Evolutionary conservation across 2,888 invertebrate genomes (phyloP).

Genomic region (Eupithecia abbreviata): DNA sequence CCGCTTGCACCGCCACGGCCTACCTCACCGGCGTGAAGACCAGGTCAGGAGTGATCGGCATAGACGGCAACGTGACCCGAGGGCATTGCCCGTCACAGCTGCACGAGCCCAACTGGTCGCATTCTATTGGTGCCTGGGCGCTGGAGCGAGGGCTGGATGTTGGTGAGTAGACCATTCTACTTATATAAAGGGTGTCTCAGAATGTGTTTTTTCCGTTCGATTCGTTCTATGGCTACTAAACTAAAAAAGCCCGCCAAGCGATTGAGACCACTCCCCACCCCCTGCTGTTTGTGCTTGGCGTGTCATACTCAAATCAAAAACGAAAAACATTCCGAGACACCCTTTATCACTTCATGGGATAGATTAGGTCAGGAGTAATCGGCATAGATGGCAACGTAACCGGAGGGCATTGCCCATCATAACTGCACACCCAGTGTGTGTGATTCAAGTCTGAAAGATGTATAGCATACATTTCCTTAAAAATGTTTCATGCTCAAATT

Average conservation of each 20-base stretch:
- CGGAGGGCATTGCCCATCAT: conserved; percentile 85
- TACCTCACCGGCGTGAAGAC: conserved; percentile 89
- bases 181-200: too few relatives aligned
- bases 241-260: too few relatives aligned
- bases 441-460: too few relatives aligned
- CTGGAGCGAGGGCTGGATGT: conserved; percentile 78
- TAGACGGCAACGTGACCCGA: conserved; percentile 86
- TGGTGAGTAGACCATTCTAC: conserved; percentile 60
- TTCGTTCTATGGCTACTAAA: too few relatives aligned
- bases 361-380: conserved; percentile 87
- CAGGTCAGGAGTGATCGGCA: conserved; percentile 87
- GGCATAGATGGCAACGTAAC: conserved; percentile 88
- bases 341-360: too few relatives aligned
- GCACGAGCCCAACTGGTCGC: conserved; percentile 83
- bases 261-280: too few relatives aligned
- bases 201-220: too few relatives aligned
- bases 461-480: background rate
- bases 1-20: conserved; percentile 89
- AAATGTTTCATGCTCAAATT: background rate
- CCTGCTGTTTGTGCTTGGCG: too few relatives aligned
- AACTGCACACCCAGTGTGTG: conserved; percentile 64
- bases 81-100: conserved; percentile 86
- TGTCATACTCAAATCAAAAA: too few relatives aligned
- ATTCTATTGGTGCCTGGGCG: conserved; percentile 88
- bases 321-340: too few relatives aligned